Conservation (phyloP, 2,113 vertebrate genomes). For the Todiramphus saurophagus region DNA sequence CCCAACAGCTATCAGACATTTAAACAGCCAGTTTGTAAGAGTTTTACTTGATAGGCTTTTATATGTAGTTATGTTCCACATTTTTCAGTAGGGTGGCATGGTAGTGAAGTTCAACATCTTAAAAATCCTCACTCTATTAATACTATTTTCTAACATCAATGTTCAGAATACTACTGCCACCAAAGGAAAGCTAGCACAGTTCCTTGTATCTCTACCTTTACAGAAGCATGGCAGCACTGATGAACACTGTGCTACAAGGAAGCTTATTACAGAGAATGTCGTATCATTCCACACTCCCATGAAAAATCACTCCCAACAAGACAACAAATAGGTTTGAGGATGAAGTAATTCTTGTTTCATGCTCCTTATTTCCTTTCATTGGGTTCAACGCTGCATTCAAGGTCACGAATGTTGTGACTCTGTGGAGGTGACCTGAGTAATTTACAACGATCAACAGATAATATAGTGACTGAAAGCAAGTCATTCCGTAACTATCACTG, state of each 20-base stretch:
- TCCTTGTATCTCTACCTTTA: background rate
- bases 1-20: slow-evolving; percentile 17
- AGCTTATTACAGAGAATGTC: background rate
- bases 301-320: background rate
- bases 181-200: background rate
- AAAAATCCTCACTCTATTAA: background rate
- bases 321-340: background rate
- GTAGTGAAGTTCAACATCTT: background rate
- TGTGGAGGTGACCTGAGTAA: slow-evolving; percentile 7
- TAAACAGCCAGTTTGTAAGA: background rate
- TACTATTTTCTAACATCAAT: background rate
- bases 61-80: background rate
- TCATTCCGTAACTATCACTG: background rate
- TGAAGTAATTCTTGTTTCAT: slow-evolving; percentile 30
- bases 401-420: slow-evolving; percentile 30
- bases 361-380: slow-evolving; percentile 37
- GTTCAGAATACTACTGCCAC: background rate
- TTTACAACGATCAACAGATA: slow-evolving; percentile 25
- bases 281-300: background rate
- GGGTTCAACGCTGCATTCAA: background rate
- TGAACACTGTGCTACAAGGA: background rate
- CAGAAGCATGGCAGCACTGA: background rate
- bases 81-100: background rate
- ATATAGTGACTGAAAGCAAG: background rate
- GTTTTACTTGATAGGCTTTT: background rate